Base-by-base conservation (phyloP, 2,797 vertebrate genomes). In the Mormyrops boulengeri region DNA sequence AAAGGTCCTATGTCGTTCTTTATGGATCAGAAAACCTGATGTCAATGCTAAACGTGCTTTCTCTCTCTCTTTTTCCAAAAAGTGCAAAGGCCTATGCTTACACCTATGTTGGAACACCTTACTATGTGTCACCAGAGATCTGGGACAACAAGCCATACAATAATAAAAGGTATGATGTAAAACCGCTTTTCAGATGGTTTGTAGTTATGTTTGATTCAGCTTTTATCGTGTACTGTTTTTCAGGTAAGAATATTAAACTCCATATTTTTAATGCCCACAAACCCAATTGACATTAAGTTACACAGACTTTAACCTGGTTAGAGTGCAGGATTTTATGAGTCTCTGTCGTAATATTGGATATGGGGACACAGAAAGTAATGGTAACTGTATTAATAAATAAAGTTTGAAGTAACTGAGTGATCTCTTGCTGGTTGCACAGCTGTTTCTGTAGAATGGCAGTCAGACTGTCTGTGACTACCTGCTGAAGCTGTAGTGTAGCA, bases 121-220 rank as follows among this genome's bases (percentile, higher is more conserved):
- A 98, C 91, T 99, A 99, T 0, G 97, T 99, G 26, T 97, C 98
- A 93, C 98, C 98, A 89, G 98, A 99, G 94, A 97, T 99, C 91
- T 99, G 98, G 98, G 98, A 99, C 92, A 99, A 95, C 93, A 93
- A 95, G 90, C 97, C 97, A 0, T 99, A 99, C 94, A 99, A 98
- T 93, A 99, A 98, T 93, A 99, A 99, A 94, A 99, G 98, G 98
- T 99, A 95, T 22, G 49, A n/a, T 14, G 8, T n/a, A 26, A 19
- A 53, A 34, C 91, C 0, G 0, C 89, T 87, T 34, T 52, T 22
- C 47, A 49, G n/a, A 26, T 50, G 73, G 4, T 22, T 85, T 50
- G 19, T 50, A 85, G 19, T 22, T 41, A 22, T n/a, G 26, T 57
- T 4, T 17, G 52, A 8, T 87, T 38, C 19, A 57, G 52, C 47